phyloP scores from a whole-genome alignment of 2,797 vertebrate species.

The Pterois miles region DNA sequence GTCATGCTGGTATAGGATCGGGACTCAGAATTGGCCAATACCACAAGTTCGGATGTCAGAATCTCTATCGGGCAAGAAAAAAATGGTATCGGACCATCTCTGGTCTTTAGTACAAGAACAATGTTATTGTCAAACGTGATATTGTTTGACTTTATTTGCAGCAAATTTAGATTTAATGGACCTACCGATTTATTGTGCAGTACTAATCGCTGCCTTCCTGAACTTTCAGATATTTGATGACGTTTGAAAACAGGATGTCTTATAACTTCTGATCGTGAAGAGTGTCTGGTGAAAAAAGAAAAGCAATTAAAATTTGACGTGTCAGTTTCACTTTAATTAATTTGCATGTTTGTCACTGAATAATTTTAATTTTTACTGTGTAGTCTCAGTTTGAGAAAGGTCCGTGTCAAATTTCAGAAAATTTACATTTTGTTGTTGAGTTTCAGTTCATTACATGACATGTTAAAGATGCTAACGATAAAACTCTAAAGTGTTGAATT shows the following conservation, averaged over 20 bases:
- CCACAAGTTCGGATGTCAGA: too few species aligned
- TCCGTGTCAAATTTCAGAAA: slow-evolving; percentile 27
- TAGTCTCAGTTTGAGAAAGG: neutral
- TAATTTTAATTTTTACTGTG: neutral
- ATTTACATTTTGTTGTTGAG: neutral
- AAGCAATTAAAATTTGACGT: neutral
- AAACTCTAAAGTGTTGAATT: slow-evolving; percentile 7
- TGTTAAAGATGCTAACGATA: neutral
- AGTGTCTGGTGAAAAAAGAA: slow-evolving; percentile 35
- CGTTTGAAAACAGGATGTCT: neutral
- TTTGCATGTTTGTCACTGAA: neutral
- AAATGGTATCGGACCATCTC: too few species aligned
- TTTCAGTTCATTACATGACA: neutral
- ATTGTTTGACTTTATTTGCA: neutral
- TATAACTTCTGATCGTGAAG: neutral
- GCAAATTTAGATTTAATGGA: neutral
- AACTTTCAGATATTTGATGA: neutral
- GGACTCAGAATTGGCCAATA: too few species aligned
- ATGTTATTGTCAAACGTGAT: neutral
- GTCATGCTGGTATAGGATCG: too few species aligned
- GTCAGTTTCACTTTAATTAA: neutral
- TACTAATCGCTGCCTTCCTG: neutral
- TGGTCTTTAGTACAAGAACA: neutral
- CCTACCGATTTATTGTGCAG: neutral
- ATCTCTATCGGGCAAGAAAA: too few species aligned